Evolutionary conservation across 2,113 vertebrate genomes (phyloP).

Genomic region (Scophthalmus maximus): DNA sequence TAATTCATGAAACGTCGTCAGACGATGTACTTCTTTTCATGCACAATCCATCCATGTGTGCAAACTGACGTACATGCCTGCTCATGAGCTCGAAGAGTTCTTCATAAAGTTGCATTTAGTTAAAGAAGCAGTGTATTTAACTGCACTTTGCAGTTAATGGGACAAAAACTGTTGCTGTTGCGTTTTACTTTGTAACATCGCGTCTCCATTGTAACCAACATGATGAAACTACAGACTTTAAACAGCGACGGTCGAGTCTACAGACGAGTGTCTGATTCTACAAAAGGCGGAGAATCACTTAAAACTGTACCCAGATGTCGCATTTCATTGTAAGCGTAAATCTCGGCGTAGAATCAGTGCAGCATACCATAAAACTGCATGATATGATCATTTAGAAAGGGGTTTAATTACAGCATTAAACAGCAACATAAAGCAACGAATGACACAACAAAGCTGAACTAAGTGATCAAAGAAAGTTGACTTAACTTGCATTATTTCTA

Average conservation of each 20-base stretch:
- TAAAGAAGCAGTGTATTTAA: not conserved
- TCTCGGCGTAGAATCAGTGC: conserved; percentile 7
- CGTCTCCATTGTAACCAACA: conserved; percentile 22
- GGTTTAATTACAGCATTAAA: conserved; percentile 42
- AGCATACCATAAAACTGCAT: conserved; percentile 38
- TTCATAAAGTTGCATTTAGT: not conserved
- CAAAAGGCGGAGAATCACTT: not conserved
- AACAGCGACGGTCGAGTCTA: not conserved
- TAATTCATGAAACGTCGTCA: not conserved
- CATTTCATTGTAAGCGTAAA: conserved; percentile 25
- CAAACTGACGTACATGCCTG: not conserved
- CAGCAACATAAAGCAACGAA: conserved; percentile 10
- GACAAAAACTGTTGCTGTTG: no score
- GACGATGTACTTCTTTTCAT: not conserved
- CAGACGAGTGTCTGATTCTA: not conserved
- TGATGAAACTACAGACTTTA: conserved; percentile 13
- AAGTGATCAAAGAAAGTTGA: not conserved
- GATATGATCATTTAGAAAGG: conserved; percentile 34
- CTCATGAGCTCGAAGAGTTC: conserved; percentile 9
- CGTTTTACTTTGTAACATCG: conserved; percentile 16
- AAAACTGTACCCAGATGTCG: not conserved
- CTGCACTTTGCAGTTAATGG: not conserved
- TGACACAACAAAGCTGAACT: conserved; percentile 7
- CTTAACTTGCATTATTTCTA: not conserved
- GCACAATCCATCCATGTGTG: not conserved